Conservation (phyloP, 2,888 invertebrate genomes). For the Bombylius discolor region DNA sequence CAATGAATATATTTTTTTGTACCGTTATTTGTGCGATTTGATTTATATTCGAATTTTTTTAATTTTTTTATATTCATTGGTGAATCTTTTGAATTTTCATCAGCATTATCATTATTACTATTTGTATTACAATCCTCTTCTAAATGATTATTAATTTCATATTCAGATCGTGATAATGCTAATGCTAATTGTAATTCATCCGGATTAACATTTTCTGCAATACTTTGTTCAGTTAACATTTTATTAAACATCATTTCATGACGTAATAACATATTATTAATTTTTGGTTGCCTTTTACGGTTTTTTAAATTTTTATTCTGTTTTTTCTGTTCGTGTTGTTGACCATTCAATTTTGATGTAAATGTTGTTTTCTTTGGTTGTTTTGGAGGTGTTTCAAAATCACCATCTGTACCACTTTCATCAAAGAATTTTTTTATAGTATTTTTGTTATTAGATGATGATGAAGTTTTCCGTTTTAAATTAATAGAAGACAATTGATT, state of each 20-base stretch:
- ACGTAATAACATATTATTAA: slow-evolving; percentile 27
- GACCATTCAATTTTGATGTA: not conserved
- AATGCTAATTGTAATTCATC: slow-evolving; percentile 55
- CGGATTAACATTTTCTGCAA: slow-evolving; percentile 43
- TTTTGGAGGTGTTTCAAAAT: slow-evolving; percentile 3
- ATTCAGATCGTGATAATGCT: slow-evolving; percentile 48
- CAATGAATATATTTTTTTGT: slow-evolving; percentile 16
- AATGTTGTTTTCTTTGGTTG: not conserved
- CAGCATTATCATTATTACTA: not conserved
- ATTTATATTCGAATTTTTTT: slow-evolving; percentile 48
- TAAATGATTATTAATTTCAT: slow-evolving; percentile 17
- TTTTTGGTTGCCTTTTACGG: slow-evolving; percentile 24
- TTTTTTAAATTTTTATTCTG: not conserved
- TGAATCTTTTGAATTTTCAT: slow-evolving; percentile 11
- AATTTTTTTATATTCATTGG: slow-evolving; percentile 40
- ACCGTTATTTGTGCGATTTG: slow-evolving; percentile 5
- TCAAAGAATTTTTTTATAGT: not conserved
- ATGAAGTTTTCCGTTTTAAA: too few species aligned
- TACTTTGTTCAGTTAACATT: slow-evolving; percentile 29
- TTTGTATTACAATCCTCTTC: too few species aligned
- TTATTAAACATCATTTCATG: slow-evolving; percentile 31
- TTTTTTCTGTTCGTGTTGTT: not conserved
- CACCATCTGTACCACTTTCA: not conserved
- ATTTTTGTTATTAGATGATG: not conserved
- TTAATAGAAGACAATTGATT: too few species aligned